phyloP scores from a whole-genome alignment of 2,797 vertebrate species.

The Mormyrus hasselquistii region DNA sequence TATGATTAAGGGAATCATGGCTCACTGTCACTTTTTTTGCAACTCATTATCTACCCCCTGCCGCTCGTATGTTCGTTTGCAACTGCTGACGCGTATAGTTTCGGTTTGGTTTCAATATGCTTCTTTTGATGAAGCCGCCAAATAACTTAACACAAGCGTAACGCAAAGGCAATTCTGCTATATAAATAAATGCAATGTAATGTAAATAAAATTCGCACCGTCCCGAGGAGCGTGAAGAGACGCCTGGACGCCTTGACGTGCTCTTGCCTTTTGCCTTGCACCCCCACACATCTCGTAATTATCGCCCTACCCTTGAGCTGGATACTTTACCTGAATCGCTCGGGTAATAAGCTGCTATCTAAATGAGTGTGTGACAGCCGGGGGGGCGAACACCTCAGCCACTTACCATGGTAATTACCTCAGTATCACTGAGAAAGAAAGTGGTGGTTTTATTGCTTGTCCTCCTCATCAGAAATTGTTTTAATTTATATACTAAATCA shows the following conservation, averaged over 20 bases:
- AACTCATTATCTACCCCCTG: background rate
- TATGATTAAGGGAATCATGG: background rate
- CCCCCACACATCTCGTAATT: conserved; percentile 22
- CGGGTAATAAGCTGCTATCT: conserved; percentile 25
- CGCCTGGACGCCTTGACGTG: conserved; percentile 17
- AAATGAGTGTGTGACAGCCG: conserved; percentile 19
- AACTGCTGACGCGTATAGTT: background rate
- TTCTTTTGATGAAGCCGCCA: background rate
- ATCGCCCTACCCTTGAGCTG: conserved; percentile 34
- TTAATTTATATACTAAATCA: background rate
- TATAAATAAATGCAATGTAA: background rate
- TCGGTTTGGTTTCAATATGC: background rate
- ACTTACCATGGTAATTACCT: background rate
- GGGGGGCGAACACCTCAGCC: background rate
- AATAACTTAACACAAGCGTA: background rate
- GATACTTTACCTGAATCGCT: conserved; percentile 27
- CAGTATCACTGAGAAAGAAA: background rate
- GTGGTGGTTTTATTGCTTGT: background rate
- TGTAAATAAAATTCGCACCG: background rate
- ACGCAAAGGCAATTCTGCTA: background rate
- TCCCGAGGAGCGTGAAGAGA: background rate
- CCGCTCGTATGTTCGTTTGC: background rate
- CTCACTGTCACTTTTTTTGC: background rate
- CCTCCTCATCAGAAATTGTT: background rate
- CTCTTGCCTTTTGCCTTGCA: conserved; percentile 16